phyloP scores from a whole-genome alignment of 2,797 vertebrate genomes.

The Telmatherina bonti region DNA sequence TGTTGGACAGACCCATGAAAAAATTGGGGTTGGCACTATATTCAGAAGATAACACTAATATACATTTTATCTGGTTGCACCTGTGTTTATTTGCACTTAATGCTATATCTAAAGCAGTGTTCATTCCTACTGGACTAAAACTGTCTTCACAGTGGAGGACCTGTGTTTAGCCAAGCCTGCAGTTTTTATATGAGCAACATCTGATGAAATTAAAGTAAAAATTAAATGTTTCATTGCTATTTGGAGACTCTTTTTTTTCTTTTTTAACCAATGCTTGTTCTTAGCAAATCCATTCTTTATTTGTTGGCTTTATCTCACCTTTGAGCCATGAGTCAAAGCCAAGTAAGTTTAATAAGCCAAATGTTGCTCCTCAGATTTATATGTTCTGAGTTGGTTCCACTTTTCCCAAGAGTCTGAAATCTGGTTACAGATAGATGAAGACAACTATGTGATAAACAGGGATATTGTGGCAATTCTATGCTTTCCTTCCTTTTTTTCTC shows the following conservation, averaged over 20 bases:
- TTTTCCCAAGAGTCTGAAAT: constrained; percentile 38
- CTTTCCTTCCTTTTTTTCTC: not conserved
- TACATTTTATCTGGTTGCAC: too few species aligned
- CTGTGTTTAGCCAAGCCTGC: constrained; percentile 24
- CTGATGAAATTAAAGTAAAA: constrained; percentile 23
- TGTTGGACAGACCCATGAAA: constrained; percentile 38
- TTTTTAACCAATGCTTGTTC: constrained; percentile 26
- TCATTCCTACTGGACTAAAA: constrained; percentile 54
- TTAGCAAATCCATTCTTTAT: constrained; percentile 27
- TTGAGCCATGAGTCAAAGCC: constrained; percentile 24
- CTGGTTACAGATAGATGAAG: constrained; percentile 51
- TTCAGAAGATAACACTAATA: constrained; percentile 24
- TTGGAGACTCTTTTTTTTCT: not conserved
- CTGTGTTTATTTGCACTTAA: constrained; percentile 19
- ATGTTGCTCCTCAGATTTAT: constrained; percentile 49
- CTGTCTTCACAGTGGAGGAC: not conserved
- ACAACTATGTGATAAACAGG: constrained; percentile 18
- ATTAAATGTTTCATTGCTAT: constrained; percentile 17
- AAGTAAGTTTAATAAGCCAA: constrained; percentile 45
- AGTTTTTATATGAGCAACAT: constrained; percentile 5
- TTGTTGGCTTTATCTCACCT: constrained; percentile 11
- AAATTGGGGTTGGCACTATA: constrained; percentile 17
- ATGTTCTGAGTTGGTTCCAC: constrained; percentile 58
- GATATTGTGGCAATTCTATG: constrained; percentile 14
- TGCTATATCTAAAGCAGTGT: constrained; percentile 15